These are phyloP conservation scores for Catocala nupta DNA, from an alignment of 2,888 invertebrate species.

Conservation along the genomic window DNA sequence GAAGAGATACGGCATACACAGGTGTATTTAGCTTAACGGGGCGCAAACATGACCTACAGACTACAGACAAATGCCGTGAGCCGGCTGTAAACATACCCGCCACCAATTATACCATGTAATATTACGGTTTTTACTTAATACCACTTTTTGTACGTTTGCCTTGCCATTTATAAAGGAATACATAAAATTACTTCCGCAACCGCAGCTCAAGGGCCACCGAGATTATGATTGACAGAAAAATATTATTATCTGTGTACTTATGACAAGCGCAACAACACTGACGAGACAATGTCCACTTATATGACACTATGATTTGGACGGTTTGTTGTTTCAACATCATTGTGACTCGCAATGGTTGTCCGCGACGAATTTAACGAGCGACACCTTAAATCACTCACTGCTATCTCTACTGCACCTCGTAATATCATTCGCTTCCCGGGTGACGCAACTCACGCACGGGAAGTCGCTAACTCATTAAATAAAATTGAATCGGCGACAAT, in stretches of 20 bases:
- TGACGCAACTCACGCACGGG: conserved; percentile 32
- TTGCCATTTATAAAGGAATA: conserved; percentile 40
- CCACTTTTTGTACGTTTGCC: conserved; percentile 37
- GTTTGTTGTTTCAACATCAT: conserved; percentile 10
- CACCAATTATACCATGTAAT: conserved; percentile 16
- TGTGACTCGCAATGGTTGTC: not conserved
- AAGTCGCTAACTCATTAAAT: conserved; percentile 35
- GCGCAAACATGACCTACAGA: conserved; percentile 19
- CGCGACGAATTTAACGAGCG: conserved; percentile 13
- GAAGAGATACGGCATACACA: not conserved
- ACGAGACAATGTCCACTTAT: conserved; percentile 4
- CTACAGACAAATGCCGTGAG: conserved; percentile 6
- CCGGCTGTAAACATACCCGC: conserved; percentile 6
- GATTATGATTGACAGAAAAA: conserved; percentile 39
- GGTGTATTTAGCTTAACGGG: not conserved
- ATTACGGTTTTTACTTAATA: conserved; percentile 31
- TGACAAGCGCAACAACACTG: not conserved
- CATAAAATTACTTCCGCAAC: conserved; percentile 51
- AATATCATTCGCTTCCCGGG: conserved; percentile 21
- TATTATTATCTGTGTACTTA: conserved; percentile 14
- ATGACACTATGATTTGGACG: conserved; percentile 17
- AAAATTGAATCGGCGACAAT: conserved; percentile 36
- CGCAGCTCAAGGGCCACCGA: conserved; percentile 44
- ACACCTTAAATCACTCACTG: conserved; percentile 20
- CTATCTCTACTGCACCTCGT: conserved; percentile 23